Evolutionary conservation across 2,797 vertebrate species (phyloP).

Genomic region (Alosa sapidissima): DNA sequence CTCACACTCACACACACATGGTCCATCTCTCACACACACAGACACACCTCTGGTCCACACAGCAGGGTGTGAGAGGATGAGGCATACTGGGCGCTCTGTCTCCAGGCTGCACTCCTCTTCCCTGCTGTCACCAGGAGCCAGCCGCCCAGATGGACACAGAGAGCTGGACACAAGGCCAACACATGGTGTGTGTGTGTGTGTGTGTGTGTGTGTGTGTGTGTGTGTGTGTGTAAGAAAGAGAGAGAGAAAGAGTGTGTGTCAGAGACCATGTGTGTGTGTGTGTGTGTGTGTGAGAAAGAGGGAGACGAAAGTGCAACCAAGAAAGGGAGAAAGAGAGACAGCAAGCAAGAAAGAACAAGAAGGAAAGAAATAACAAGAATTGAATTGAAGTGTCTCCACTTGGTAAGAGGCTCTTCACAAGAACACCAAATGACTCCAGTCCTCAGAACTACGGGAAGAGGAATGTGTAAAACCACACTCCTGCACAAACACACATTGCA

Average conservation of each 20-base stretch:
- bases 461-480: background rate
- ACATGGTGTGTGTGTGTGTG: constrained; percentile 52
- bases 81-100: background rate
- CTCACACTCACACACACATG: constrained; percentile 35
- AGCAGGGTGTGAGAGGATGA: constrained; percentile 6
- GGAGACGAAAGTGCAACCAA: background rate
- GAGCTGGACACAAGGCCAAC: constrained; percentile 64
- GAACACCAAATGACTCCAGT: background rate
- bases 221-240: background rate
- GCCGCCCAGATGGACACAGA: constrained; percentile 58
- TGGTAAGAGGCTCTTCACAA: constrained; percentile 7
- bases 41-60: constrained; percentile 31
- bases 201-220: constrained; percentile 25
- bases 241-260: background rate
- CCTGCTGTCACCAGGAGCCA: constrained; percentile 58
- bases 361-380: constrained; percentile 41
- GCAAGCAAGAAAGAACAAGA: background rate
- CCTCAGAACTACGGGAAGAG: background rate
- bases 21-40: constrained; percentile 36
- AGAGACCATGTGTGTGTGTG: constrained; percentile 15
- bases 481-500: constrained; percentile 40
- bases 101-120: constrained; percentile 33
- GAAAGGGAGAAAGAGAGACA: background rate
- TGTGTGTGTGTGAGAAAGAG: background rate
- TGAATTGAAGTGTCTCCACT: constrained; percentile 4